Conservation (phyloP, 2,797 vertebrate species). For the Chiloscyllium punctatum region DNA sequence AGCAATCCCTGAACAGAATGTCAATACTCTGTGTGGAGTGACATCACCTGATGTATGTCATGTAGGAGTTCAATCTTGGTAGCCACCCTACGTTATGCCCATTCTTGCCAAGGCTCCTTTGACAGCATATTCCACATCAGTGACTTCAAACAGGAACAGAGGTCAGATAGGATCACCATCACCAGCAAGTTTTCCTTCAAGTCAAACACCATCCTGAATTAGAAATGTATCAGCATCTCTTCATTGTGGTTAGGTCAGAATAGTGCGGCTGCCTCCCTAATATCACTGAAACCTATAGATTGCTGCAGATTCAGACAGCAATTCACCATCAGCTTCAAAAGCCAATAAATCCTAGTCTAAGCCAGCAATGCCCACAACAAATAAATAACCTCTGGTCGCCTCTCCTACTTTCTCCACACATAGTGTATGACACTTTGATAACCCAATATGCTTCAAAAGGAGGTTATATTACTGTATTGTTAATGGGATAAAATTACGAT, state of each 20-base stretch:
- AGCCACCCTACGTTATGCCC: no score
- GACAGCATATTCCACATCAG: not conserved
- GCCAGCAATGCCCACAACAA: not conserved
- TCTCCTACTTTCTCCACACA: not conserved
- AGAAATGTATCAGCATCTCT: no score
- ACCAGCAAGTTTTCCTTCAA: no score
- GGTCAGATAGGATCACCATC: not conserved
- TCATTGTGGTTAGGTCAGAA: not conserved
- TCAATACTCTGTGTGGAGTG: no score
- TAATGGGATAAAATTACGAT: not conserved
- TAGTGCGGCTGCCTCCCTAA: not conserved
- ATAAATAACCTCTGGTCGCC: not conserved
- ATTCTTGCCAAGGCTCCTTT: no score
- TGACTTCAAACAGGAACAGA: not conserved
- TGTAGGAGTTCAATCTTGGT: no score
- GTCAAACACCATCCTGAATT: not conserved
- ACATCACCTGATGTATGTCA: no score
- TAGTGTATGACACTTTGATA: not conserved
- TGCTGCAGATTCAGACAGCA: not conserved
- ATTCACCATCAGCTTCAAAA: not conserved
- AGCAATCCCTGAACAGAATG: no score
- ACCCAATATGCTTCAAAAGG: not conserved
- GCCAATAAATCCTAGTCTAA: not conserved
- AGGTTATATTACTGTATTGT: not conserved
- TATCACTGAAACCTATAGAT: not conserved